These are phyloP conservation scores for Asteroscopus sphinx DNA, from an alignment of 2,888 invertebrate genomes.

Conservation along the genomic window DNA sequence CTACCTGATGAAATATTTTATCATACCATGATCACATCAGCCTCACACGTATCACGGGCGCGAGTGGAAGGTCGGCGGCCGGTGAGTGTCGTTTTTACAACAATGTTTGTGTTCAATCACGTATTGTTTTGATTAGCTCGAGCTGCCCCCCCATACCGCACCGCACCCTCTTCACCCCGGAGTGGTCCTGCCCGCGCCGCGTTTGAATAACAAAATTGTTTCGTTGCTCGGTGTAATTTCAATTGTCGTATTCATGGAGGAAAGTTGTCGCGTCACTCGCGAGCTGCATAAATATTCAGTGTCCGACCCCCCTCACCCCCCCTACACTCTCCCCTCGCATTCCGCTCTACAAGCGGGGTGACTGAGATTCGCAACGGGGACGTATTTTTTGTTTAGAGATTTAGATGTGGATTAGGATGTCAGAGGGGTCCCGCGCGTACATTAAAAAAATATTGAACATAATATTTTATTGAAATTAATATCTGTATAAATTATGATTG, in stretches of 20 bases:
- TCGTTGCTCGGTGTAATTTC: slow-evolving; percentile 64
- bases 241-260: slow-evolving; percentile 70
- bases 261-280: slow-evolving; percentile 62
- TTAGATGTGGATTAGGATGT: slow-evolving; percentile 41
- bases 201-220: slow-evolving; percentile 62
- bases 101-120: slow-evolving; percentile 62
- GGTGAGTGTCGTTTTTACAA: slow-evolving; percentile 28
- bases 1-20: no score
- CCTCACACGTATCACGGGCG: not conserved
- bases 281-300: slow-evolving; percentile 64
- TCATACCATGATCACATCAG: no score
- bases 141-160: not conserved
- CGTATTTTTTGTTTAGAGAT: slow-evolving; percentile 50
- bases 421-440: slow-evolving; percentile 7
- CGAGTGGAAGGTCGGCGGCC: not conserved
- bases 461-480: slow-evolving; percentile 2
- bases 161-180: not conserved
- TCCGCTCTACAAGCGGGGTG: slow-evolving; percentile 11
- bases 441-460: not conserved
- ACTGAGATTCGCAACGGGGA: slow-evolving; percentile 44
- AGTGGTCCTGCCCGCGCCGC: slow-evolving; percentile 9
- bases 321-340: slow-evolving; percentile 5
- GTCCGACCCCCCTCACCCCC: slow-evolving; percentile 5
- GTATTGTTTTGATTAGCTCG: slow-evolving; percentile 53
- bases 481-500: not conserved